Base-by-base conservation (phyloP, 1,140 invertebrate genomes). In the Brachionus plicatilis region DNA sequence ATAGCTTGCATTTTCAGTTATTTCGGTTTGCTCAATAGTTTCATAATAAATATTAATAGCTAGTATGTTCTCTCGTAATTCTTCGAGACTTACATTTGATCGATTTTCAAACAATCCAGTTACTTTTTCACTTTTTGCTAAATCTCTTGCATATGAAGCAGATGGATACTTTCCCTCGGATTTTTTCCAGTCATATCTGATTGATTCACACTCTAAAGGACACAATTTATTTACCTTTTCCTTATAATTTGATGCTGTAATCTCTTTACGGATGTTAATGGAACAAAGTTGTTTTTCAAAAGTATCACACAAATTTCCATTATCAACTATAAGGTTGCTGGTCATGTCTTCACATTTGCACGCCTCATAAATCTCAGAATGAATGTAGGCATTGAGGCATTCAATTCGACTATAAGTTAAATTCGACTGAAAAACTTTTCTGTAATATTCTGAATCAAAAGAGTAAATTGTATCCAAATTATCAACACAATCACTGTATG, bases 11-110 rank as follows among this genome's bases (percentile, higher is more conserved):
- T 8, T 29, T 9, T 82, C 50, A 7, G 9, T n/a, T 45, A 82
- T 45, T 82, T 68, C 53, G n/a, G 53, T 82, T 41, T 82, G 37
- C 24, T 37, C 37, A 7, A 82, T 7, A n/a, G 0, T 12, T 17
- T 60, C 60, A 45, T 82, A 82, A 45, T 82, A 82, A 17, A 82
- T n/a, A 60, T 82, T 82, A 0, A 82, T 27, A 7, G 24, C 17
- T 37, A 82, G 29, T 0, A 45, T 37, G n/a, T 50, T 76, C 4
- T 76, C 43, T 4, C 72, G n/a, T 24, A 76, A 3, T 17, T 76
- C 72, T 50, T 76, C 41, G 4, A 14, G 1, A 14, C 8, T 50
- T 27, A 76, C 29, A 11, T 76, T 53, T 24, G 41, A 11, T 20
- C 17, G 3, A 50, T 76, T 50, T 17, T n/a, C 20, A 76, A 47